phyloP scores from a whole-genome alignment of 2,113 vertebrate species.

The Sphyrna mokarran region DNA sequence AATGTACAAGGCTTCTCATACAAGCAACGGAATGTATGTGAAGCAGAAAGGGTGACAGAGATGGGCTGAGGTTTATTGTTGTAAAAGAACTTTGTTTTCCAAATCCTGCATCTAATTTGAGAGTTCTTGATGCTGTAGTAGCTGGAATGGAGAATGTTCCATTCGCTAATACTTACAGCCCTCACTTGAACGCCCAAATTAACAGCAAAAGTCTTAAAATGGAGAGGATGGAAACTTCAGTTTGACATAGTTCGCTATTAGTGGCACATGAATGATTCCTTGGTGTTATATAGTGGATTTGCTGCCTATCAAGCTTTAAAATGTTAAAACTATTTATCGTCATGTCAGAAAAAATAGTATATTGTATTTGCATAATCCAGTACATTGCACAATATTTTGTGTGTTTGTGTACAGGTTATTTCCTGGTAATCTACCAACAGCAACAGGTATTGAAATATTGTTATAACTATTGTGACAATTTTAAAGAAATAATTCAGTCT shows the following conservation, averaged over 20 bases:
- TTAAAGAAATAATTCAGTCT: background rate
- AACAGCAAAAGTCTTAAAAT: background rate
- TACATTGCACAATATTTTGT: background rate
- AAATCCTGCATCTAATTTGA: background rate
- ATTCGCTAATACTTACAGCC: background rate
- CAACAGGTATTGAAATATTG: background rate
- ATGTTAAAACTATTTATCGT: background rate
- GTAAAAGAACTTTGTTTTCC: background rate
- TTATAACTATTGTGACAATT: background rate
- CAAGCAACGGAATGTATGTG: background rate
- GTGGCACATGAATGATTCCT: background rate
- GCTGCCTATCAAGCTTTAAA: background rate
- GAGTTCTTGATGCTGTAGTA: background rate
- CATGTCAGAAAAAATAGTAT: background rate
- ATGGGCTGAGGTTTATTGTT: background rate
- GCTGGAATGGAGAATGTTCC: background rate
- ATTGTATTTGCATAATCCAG: background rate
- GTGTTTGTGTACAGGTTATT: background rate
- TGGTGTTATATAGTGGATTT: background rate
- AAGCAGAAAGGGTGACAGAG: background rate
- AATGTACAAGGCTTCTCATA: background rate
- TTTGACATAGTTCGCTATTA: background rate
- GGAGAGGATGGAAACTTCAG: background rate
- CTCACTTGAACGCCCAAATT: background rate
- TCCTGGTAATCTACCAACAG: background rate